These are phyloP conservation scores for Macaria liturata DNA, from an alignment of 2,888 invertebrate genomes.

Conservation along the genomic window DNA sequence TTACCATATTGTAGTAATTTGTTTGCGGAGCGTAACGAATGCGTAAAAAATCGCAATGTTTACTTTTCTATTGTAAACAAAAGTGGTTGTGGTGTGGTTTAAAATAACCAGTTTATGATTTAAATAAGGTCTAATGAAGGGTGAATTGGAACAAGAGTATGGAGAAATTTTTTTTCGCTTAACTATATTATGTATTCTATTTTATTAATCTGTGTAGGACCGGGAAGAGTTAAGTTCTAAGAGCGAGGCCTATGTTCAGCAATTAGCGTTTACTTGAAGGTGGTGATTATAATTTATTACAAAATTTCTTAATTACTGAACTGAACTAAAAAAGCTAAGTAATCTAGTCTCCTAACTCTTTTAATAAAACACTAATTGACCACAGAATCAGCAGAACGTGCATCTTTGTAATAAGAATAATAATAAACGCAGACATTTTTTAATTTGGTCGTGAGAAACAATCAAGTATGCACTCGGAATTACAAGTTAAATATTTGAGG, in stretches of 20 bases:
- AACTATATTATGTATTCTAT: too few relatives aligned
- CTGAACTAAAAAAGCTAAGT: too few relatives aligned
- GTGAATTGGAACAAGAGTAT: neutral
- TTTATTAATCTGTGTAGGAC: too few relatives aligned
- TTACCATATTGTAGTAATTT: slow-evolving; percentile 4
- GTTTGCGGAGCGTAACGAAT: slow-evolving; percentile 4
- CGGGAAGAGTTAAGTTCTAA: too few relatives aligned
- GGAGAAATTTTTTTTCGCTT: too few relatives aligned
- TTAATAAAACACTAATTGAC: too few relatives aligned
- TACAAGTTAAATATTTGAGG: slow-evolving; percentile 6
- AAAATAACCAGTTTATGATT: slow-evolving; percentile 5
- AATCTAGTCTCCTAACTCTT: too few relatives aligned
- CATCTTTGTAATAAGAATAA: slow-evolving; percentile 2
- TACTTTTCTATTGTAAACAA: slow-evolving; percentile 10
- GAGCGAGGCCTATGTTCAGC: too few relatives aligned
- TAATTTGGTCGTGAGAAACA: slow-evolving; percentile 7
- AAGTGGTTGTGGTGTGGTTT: slow-evolving; percentile 4
- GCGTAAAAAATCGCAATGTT: slow-evolving; percentile 10
- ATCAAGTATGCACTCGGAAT: neutral
- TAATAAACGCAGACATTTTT: slow-evolving; percentile 3
- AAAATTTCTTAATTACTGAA: too few relatives aligned
- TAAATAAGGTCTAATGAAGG: slow-evolving; percentile 5
- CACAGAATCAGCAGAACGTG: too few relatives aligned
- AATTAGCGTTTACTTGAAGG: too few relatives aligned
- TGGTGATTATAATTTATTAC: too few relatives aligned